Percentiles rank a stretch among this genome's conserved stretches.
phyloP scores from a whole-genome alignment of 92 coral and sea anemone species.

The Micromussa lordhowensis region DNA sequence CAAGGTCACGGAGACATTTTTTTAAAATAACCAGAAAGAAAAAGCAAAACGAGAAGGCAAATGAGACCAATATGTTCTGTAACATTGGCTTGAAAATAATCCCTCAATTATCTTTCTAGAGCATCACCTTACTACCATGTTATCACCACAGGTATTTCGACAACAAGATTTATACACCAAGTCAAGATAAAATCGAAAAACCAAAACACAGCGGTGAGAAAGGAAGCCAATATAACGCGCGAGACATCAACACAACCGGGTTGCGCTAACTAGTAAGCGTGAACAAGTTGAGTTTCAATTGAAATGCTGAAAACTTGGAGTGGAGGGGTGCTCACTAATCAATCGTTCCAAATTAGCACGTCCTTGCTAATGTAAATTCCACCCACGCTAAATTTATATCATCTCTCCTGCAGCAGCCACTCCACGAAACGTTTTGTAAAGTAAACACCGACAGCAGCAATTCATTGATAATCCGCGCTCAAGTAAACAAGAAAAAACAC shows the following conservation, averaged over 20 bases:
- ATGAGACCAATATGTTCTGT: not conserved
- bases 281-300: not conserved
- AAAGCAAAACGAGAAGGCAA: not conserved
- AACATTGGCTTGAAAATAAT: not conserved
- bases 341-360: constrained; percentile 39
- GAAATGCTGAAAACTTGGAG: constrained; percentile 8
- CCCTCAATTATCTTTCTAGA: constrained; percentile 1
- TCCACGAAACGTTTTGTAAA: constrained; percentile 23
- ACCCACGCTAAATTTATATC: constrained; percentile 29
- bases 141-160: not conserved
- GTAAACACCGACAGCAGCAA: constrained; percentile 39
- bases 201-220: constrained; percentile 7
- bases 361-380: constrained; percentile 42
- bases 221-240: not conserved
- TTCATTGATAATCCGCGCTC: constrained; percentile 28
- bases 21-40: not conserved
- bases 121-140: not conserved
- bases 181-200: not conserved
- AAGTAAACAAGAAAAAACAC: constrained; percentile 9
- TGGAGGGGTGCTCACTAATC: constrained; percentile 37
- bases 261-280: not conserved
- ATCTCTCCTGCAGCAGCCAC: not conserved
- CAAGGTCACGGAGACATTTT: not conserved
- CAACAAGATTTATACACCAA: not conserved
- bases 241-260: not conserved